Evolutionary conservation across 2,113 vertebrate species (phyloP), one percentile per base, ranked within the genome.

Genomic region (Felis chaus): DNA sequence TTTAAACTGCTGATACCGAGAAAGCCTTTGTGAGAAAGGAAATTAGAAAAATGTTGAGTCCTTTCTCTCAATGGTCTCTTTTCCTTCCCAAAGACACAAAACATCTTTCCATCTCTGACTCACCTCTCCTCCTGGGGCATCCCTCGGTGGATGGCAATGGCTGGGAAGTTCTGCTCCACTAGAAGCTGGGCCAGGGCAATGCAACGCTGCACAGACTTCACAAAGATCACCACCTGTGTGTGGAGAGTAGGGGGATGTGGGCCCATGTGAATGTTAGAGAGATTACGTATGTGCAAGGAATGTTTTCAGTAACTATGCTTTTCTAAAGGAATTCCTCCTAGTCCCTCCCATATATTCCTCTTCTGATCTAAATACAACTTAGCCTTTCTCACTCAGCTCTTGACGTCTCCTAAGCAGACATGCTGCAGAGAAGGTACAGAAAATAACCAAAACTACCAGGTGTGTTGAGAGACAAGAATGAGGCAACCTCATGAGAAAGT

Each of bases 101-200:
- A 7, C 4, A 27, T 23, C 31, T 21, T 31, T 29, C 33, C 29
- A 4, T 1, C 0, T 33, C 31, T 7, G 29, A 25, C 97, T 76
- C 92, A 99, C 99, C 99, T 98, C 97, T 99, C 99, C 81, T 99
- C 99, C 98, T 99, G 99, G 29, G 99, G 98, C 99, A 99, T 99
- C 25, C 99, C 99, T 4, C 99, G 98, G 96, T 99, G 99, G 95
- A 99, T 99, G 57, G 99, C 99, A 11, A 99, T 99, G 79, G 99
- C 99, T 0, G 99, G 99, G 96, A 99, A 99, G 97, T 99, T 99
- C 98, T 99, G 99, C 95, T 99, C 99, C 98, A 99, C 99, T 18
- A 99, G 97, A 8, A 99, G 98, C 98, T 99, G 99, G 63, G 99
- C 99, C 84, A 99, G 98, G 33, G 99, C 99, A 74, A 99, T 99